Evolutionary conservation across 2,113 vertebrate genomes (phyloP), one percentile per base, ranked within the genome.

Genomic region (Xiphophorus hellerii): DNA sequence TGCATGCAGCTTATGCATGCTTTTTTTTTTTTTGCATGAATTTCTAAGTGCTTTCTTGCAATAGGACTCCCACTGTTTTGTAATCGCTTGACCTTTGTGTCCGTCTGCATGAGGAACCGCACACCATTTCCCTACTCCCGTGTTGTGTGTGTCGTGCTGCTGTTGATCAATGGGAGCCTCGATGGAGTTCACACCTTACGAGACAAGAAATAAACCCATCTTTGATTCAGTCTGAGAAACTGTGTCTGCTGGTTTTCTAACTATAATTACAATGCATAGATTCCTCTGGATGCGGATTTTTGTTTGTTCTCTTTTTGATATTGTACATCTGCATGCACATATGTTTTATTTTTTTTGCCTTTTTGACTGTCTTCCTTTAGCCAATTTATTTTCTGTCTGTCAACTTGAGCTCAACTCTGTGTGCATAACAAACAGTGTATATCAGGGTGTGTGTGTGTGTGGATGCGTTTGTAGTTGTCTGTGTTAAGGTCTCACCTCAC

Each of bases 371-470:
- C 29, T 73, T 35, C 33, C 0, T 54, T 58, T 27, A 2, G 29
- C 71, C 75, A 76, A 22, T 79, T 65, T 86, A 65, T 74, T 58
- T 37, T 60, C 62, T 74, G 48, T 76, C 58, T 75, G 58, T 78
- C 69, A 75, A 69, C 65, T 63, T 74, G 42, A 74, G 58, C 20
- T 11, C 30, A 62, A 42, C 28, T 25, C 48, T 22, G 29, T 71
- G 48, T 76, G 67, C 69, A 77, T 80, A 83, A 82, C 77, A 51
- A 81, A 70, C 30, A 51, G 13, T 72, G 69, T 42, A 61, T 74
- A 13, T 29, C 33, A n/a, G n/a, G 65, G 44, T 6, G 15, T 48
- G 44, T 20, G 17, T 65, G 51, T 73, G 29, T 76, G 42, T 51
- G 39, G 31, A 44, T 61, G 44, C 68, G 35, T 73, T 61, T 81